Base-by-base conservation (phyloP, 1,140 invertebrate species). In the Goniozus legneri region DNA sequence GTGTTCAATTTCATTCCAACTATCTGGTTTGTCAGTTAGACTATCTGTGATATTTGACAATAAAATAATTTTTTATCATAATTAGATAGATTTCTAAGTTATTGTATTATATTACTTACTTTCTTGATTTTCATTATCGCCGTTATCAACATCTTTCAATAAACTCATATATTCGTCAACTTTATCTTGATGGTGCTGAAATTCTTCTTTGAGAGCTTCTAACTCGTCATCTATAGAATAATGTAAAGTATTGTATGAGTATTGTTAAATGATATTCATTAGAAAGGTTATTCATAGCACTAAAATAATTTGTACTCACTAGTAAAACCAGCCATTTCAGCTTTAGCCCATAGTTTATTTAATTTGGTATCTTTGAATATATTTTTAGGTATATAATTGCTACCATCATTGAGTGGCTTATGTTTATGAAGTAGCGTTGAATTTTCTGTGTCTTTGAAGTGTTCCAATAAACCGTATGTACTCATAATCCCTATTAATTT, bases 161-260 rank as follows among this genome's bases (percentile, higher is more conserved):
- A 96, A 57, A 34, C 84, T 82, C 75, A 91, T 88, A 64, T 92
- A 95, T 60, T 95, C 85, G 68, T 95, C 87, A 15, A 97, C 82
- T 76, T 95, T 95, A 52, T 95, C 87, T 73, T 97, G 91, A 67
- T 96, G 91, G 73, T 95, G 92, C 35, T 73, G 72, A 64, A 97
- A 96, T 73, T 96, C 93, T 73, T 95, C 87, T 63, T 88, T 91
- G 6, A 97, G 71, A 10, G 87, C 82, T 53, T 86, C 75, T 14
- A 97, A 60, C 73, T 97, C 92, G 58, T 89, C 84, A 56, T 80
- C 83, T 83, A 56, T 22, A 63, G 76, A 48, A 58, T 42, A 62
- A 56, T 58, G 57, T 37, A 22, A 22, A 46, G 31, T 48, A 15
- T 49, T 42, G 43, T 51, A 31, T 42, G 14, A 46, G 18, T 33